Evolutionary conservation across 2,113 vertebrate species (phyloP).

Genomic region (Plectropomus leopardus): DNA sequence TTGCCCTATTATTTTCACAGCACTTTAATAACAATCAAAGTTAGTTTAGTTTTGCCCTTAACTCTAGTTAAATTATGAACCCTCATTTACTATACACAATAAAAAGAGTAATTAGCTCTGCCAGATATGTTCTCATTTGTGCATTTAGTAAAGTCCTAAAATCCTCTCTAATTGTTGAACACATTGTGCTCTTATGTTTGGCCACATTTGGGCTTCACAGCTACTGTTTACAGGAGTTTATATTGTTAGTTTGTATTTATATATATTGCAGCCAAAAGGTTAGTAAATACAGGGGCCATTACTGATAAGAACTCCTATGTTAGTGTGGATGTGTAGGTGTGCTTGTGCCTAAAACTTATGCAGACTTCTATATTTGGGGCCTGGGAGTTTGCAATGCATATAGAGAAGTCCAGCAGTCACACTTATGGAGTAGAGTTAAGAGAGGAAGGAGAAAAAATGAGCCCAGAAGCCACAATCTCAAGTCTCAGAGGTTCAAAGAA

Average conservation of each 20-base stretch:
- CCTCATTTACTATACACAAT: not conserved
- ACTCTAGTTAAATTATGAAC: not conserved
- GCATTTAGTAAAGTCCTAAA: not conserved
- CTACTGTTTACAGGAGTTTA: not conserved
- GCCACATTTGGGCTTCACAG: not conserved
- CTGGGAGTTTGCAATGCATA: not conserved
- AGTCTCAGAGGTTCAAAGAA: constrained; percentile 13
- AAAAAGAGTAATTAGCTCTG: not conserved
- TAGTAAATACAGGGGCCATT: not conserved
- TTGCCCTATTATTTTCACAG: not conserved
- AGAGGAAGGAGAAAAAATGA: not conserved
- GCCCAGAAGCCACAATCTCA: not conserved
- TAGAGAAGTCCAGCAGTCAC: not conserved
- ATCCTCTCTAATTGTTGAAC: not conserved
- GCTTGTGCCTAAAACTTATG: not conserved
- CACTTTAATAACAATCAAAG: not conserved
- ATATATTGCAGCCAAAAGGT: not conserved
- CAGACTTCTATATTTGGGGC: not conserved
- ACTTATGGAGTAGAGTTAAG: not conserved
- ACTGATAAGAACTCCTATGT: not conserved
- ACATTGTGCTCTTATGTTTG: not conserved
- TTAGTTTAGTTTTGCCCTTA: not conserved
- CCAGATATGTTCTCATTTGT: not conserved
- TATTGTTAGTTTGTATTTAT: constrained; percentile 11
- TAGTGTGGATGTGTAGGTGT: not conserved